A percentile compares a stretch with the other conserved stretches of the same genome.
Conservation (phyloP, 2,113 vertebrate species). For the Trichechus manatus region DNA sequence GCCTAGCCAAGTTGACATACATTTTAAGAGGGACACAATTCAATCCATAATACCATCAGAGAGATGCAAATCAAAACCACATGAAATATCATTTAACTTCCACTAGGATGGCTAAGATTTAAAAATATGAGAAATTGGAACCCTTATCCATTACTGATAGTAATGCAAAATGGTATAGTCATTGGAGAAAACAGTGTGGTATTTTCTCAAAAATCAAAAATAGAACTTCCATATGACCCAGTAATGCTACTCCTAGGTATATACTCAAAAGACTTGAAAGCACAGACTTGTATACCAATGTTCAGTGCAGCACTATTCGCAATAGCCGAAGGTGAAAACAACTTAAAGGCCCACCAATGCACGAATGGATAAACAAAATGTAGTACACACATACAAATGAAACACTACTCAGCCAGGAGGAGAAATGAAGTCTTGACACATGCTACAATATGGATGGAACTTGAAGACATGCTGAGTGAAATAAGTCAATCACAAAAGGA, state of each 20-base stretch:
- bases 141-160: background rate
- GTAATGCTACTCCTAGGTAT: background rate
- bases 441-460: background rate
- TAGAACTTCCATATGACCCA: background rate
- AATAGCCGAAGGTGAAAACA: background rate
- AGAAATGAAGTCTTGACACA: background rate
- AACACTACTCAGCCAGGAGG: background rate
- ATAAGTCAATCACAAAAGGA: background rate
- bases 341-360: no score
- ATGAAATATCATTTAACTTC: background rate
- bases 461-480: background rate
- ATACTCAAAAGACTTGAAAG: background rate
- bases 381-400: background rate
- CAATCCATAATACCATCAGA: background rate
- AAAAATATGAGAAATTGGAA: background rate
- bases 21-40: no score
- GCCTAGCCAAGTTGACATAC: no score
- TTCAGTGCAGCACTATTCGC: background rate
- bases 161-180: background rate
- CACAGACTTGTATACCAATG: background rate
- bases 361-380: background rate
- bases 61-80: background rate
- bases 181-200: background rate
- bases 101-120: background rate
- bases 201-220: background rate